phyloP scores from a whole-genome alignment of 2,888 invertebrate genomes.

The Andrena haemorrhoa region DNA sequence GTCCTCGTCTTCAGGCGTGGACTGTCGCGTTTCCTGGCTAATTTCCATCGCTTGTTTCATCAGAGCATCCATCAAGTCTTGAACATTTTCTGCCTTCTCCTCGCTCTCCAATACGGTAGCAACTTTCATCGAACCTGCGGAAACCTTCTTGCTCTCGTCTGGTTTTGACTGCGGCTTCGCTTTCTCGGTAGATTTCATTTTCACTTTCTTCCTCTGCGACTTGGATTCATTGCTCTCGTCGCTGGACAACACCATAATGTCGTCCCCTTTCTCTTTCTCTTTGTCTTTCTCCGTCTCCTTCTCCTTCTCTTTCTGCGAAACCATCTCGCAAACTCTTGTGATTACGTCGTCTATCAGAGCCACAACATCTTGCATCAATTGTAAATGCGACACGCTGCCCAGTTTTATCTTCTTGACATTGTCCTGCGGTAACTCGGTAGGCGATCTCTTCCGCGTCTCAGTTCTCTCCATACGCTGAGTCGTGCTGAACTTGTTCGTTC shows the following conservation, averaged over 20 bases:
- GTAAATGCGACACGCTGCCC: conserved; percentile 78
- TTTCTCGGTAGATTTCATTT: conserved; percentile 41
- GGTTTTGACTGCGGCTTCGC: conserved; percentile 30
- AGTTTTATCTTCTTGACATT: conserved; percentile 78
- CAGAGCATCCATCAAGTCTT: conserved; percentile 85
- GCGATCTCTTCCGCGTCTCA: conserved; percentile 75
- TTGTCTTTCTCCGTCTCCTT: conserved; percentile 71
- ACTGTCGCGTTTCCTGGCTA: conserved; percentile 73
- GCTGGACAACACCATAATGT: conserved; percentile 78
- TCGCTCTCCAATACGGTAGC: conserved; percentile 39
- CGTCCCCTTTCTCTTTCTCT: conserved; percentile 66
- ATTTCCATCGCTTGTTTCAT: conserved; percentile 85
- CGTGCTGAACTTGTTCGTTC: conserved; percentile 53
- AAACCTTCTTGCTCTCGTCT: conserved; percentile 55
- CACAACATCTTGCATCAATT: conserved; percentile 83
- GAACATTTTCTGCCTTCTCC: conserved; percentile 77
- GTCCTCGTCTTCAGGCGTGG: conserved; percentile 77
- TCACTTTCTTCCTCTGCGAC: conserved; percentile 54
- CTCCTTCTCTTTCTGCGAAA: conserved; percentile 63
- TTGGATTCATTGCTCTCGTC: conserved; percentile 79
- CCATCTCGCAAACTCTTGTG: conserved; percentile 81
- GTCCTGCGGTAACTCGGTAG: conserved; percentile 67
- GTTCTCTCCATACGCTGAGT: conserved; percentile 63
- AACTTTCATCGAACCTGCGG: conserved; percentile 14
- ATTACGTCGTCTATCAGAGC: conserved; percentile 82